Conservation (phyloP, 2,113 vertebrate genomes). For the Campylomormyrus tamandua region DNA sequence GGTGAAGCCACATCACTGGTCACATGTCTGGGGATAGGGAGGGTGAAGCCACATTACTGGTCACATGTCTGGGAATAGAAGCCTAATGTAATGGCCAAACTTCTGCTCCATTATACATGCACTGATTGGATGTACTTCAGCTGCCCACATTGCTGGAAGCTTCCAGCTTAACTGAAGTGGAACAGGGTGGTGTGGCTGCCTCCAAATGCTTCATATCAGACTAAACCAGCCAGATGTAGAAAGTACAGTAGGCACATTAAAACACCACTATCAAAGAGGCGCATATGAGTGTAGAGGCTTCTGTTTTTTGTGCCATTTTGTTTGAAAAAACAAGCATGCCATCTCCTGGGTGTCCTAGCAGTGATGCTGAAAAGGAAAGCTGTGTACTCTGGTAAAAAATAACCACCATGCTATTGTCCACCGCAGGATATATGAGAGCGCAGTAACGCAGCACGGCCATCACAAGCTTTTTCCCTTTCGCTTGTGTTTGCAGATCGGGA, state of each 20-base stretch:
- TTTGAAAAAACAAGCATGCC: not conserved
- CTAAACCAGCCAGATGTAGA: not conserved
- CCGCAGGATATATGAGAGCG: not conserved
- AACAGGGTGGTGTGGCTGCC: constrained; percentile 15
- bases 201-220: not conserved
- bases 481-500: constrained; percentile 77
- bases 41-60: not conserved
- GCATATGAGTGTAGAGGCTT: not conserved
- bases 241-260: not conserved
- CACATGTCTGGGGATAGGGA: not conserved
- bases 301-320: not conserved
- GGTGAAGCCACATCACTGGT: not conserved
- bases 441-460: not conserved
- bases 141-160: not conserved
- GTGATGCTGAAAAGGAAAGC: not conserved
- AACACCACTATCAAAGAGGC: not conserved
- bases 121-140: constrained; percentile 9
- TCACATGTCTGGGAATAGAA: not conserved
- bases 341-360: not conserved
- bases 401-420: not conserved
- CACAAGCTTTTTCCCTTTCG: not conserved
- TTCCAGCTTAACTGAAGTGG: constrained; percentile 19
- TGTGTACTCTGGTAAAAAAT: not conserved
- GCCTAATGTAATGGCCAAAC: not conserved
- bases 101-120: not conserved